Conservation (phyloP, 1,140 invertebrate genomes). For the Leguminivora glycinivorella region DNA sequence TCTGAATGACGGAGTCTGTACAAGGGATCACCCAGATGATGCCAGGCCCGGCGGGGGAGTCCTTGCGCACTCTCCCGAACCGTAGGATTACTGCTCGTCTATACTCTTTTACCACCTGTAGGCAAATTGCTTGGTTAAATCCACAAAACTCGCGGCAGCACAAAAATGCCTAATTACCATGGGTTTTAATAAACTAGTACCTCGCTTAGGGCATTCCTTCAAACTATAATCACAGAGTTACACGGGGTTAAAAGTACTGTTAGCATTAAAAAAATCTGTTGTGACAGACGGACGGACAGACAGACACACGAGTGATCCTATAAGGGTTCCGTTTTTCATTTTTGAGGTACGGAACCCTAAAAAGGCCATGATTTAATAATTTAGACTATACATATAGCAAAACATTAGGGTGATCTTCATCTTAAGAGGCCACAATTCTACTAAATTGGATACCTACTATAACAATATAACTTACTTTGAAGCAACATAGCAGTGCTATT, state of each 20-base stretch:
- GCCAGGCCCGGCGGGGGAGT: constrained; percentile 87
- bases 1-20: constrained; percentile 87
- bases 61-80: constrained; percentile 83
- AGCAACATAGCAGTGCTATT: constrained; percentile 42
- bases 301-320: too few species aligned
- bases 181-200: too few species aligned
- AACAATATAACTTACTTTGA: constrained; percentile 43
- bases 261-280: too few species aligned
- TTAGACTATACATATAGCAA: too few species aligned
- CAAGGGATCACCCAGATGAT: constrained; percentile 90
- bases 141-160: neutral
- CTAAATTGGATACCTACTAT: neutral
- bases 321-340: too few species aligned
- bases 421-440: neutral
- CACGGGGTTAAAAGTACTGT: too few species aligned
- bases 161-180: too few species aligned
- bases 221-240: too few species aligned
- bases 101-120: constrained; percentile 88
- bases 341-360: too few species aligned
- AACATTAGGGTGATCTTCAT: neutral
- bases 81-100: constrained; percentile 89
- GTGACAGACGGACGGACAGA: too few species aligned
- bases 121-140: constrained; percentile 31
- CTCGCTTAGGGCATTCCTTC: too few species aligned
- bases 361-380: too few species aligned